Base-by-base conservation (phyloP, 2,797 vertebrate genomes). In the Lerista edwardsae region DNA sequence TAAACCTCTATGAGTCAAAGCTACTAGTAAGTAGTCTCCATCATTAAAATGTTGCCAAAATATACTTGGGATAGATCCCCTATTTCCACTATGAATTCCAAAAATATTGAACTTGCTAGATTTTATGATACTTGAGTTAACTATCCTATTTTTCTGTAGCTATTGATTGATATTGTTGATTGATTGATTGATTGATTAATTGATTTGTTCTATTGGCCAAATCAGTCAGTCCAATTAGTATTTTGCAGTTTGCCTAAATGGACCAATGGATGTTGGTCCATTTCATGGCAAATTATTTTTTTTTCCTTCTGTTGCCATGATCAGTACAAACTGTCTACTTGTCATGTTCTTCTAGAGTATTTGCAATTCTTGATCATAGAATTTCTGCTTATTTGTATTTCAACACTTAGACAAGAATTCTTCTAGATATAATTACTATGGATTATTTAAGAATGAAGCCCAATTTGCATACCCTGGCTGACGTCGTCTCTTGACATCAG, bases 241-340 rank as follows among this genome's bases (percentile, higher is more conserved):
- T 0, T 12, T 87, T 87, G 86, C 41, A 69, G 71, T 39, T 39
- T 64, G 81, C 86, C 90, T 88, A 55, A 87, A 90, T 92, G 83
- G 57, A 11, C 34, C 90, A 91, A 85, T 79, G 87, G 55, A 87
- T 85, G 72, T 86, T 85, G 85, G 72, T 25, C n/a, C n/a, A n/a
- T 91, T 91, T 89, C 23, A 87, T 88, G 88, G 86, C 69, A 86
- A 84, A 85, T 87, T 90, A 91, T 86, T 85, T 86, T 82, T 87
- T 88, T 87, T 89, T 92, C 90, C 86, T 87, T 84, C 83, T 83
- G 85, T 71, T 75, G 76, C 27, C 72, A 79, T 69, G 90, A 89
- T 92, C 39, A 34, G 19, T 25, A 23, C 36, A 41, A 71, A 36
- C 36, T 69, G 31, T 23, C 34, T 5, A 68, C 12, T 6, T 10